Evolutionary conservation across 2,113 vertebrate genomes (phyloP), one percentile per base, ranked within the genome.

Genomic region (Plectropomus leopardus): DNA sequence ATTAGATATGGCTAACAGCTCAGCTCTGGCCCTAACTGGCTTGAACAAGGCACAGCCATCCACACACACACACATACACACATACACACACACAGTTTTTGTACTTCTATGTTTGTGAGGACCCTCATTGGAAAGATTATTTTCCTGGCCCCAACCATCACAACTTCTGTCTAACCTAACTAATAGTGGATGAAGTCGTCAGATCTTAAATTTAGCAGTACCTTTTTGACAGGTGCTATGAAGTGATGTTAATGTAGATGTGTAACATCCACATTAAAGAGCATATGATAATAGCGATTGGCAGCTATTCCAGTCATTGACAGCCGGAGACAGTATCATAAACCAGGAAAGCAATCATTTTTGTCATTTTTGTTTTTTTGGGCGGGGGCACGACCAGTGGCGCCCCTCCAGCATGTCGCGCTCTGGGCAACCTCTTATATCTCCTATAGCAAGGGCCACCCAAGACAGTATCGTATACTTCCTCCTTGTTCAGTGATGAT

Each of bases 1-100:
- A 88, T 79, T 84, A 83, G 78, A 88, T 81, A 74, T 86, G 80
- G 86, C 79, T 53, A 74, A 80, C 74, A 69, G 36, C 88, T 75
- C 77, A 47, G 78, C 84, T 81, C 64, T 67, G 70, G 85, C 32
- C 75, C 68, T 78, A 75, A 87, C 70, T 87, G 83, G 72, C 85
- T 87, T 80, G 45, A 71, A 53, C 61, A 63, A 58, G 71, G 23
- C 72, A 68, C 42, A 48, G n/a, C 14, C 59, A 48, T 3, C 53
- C 57, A 28, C 67, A 55, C 24, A 47, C 50, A 50, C 13, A 36
- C 30, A 54, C 72, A 47, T 36, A 24, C 54, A 60, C 54, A 64
- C 48, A 55, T 3, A 60, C 58, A 28, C 67, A 48, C 32, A 36
- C 50, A 57, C 36, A 40, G 1, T 3, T 17, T 51, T 32, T 64